Base-by-base conservation (phyloP, 2,888 invertebrate genomes). In the Drosophila paracracens region DNA sequence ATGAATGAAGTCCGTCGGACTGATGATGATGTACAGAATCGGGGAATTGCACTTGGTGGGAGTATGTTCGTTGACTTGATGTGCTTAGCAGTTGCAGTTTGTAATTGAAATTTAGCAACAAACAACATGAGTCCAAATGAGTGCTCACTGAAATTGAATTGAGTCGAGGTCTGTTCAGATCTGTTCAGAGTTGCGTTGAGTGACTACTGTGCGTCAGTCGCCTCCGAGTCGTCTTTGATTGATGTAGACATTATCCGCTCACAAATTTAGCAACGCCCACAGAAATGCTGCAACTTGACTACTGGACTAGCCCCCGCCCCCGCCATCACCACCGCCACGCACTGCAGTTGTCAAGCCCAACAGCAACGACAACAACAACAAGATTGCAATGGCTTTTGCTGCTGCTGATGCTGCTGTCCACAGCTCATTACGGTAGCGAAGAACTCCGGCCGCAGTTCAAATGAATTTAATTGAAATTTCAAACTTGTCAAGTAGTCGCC, bases 391-490 rank as follows among this genome's bases (percentile, higher is more conserved):
- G 46, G 21, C n/a, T 18, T n/a, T 13, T 43, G 60, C 50, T 62
- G 68, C 50, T 59, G 76, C 67, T 75, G 65, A 21, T 38, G 63
- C 50, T 59, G 66, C 63, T 66, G 77, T 70, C 76, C 76, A 74
- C 68, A 74, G 63, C 90, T 87, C 85, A 85, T 86, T 90, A 90
- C 79, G 84, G 76, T 70, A 57, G 62, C 65, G 67, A 68, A 52
- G 56, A 70, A 70, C 51, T 73, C 72, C 63, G 73, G 81, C 87
- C 90, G 80, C 89, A 88, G 89, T 88, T 87, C 89, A 89, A 88
- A 89, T 90, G 91, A 87, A 81, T 90, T 90, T 88, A 90, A 88
- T 90, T 89, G 88, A 90, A 88, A 88, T 88, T 88, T 88, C 88
- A 90, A 88, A 88, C 79, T 90, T 90, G 90, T 90, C 90, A 89